These are phyloP conservation scores for Rallus crepitans DNA, from an alignment of 2,797 vertebrate genomes.

Conservation along the genomic window DNA sequence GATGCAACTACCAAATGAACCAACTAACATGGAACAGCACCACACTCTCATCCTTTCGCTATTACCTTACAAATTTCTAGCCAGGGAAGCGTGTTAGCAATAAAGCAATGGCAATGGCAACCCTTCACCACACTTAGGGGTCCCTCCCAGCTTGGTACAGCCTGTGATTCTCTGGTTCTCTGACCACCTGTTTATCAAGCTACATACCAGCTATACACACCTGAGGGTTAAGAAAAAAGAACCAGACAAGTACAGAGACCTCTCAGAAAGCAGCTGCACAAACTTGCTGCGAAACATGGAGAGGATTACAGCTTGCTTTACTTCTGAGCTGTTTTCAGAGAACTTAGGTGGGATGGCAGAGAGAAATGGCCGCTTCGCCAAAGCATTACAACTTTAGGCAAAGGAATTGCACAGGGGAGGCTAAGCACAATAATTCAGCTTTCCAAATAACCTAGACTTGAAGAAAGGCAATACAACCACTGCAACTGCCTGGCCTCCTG, in stretches of 20 bases:
- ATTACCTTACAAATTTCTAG: not conserved
- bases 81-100: not conserved
- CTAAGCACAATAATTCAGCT: not conserved
- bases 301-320: not conserved
- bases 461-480: not conserved
- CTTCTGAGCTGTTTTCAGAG: not conserved
- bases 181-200: not conserved
- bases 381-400: not conserved
- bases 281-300: not conserved
- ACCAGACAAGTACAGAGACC: not conserved
- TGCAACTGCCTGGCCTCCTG: not conserved
- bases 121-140: not conserved
- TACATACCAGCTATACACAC: not conserved
- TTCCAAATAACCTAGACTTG: not conserved
- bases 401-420: not conserved
- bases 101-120: fast-evolving
- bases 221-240: not conserved
- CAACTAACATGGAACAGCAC: not conserved
- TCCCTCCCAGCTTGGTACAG: no score
- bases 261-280: not conserved
- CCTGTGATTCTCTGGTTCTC: no score
- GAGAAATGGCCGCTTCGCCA: not conserved
- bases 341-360: fast-evolving
- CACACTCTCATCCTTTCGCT: not conserved
- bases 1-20: not conserved